Base-by-base conservation (phyloP, 2,113 vertebrate genomes). In the Mohoua ochrocephala region DNA sequence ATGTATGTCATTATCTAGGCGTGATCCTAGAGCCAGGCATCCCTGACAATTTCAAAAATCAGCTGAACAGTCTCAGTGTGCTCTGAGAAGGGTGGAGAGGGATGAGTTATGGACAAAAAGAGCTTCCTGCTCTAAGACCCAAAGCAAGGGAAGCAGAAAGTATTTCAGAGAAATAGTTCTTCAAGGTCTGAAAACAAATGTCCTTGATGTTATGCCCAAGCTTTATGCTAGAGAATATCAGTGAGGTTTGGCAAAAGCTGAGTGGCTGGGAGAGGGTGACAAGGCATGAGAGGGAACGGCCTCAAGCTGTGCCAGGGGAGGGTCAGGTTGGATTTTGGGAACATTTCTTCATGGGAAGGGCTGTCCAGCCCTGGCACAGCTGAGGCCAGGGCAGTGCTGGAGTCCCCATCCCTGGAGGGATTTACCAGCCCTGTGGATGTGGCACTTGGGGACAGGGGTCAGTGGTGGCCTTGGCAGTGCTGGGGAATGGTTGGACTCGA, bases 401-500 rank as follows among this genome's bases (percentile, higher is more conserved):
- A 41, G n/a, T 19, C 8, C 16, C 70, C 63, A 33, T 33, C n/a
- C 41, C 41, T 69, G 47, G 0, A 4, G 41, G 35, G 21, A 3
- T 63, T 41, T 23, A 26, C 18, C 47, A 68, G 22, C 52, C 22
- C 0, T 1, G 1, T 54, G 63, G 11, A 61, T 69, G 35, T 83
- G 41, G 31, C 47, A 5, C 56, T 1, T 56, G 71, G 41, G 63
- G 26, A 42, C 41, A 8, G 1, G 57, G 52, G 30, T 2, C 20
- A 7, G 28, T 41, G 61, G 16, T 39, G 37, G 30, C 78, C 61
- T 8, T 47, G 53, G 69, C 69, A 52, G 30, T 19, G 63, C 71
- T 63, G 79, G 54, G 15, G 5, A 18, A 7, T 7, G 18, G 41
- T 37, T 61, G 31, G 26, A 33, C 31, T 69, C 1, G 0, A 1